Evolutionary conservation across 1,140 invertebrate species (phyloP).

Genomic region (Drosophila triauraria): DNA sequence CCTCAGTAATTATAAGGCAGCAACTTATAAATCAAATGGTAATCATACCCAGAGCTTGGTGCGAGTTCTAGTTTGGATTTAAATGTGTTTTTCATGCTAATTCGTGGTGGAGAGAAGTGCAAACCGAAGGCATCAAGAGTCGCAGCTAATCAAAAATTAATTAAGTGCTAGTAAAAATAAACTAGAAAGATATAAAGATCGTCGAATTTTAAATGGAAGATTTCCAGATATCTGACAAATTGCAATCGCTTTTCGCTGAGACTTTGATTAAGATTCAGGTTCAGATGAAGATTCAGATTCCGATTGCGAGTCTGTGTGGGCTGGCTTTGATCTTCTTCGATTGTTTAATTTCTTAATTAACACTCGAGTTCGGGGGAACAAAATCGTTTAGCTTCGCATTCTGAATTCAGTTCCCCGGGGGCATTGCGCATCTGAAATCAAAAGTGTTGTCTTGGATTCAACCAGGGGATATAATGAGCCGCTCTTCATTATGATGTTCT

Average conservation of each 20-base stretch:
- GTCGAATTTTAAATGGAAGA: conserved; percentile 11
- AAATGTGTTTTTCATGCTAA: conserved; percentile 45
- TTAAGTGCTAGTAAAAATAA: conserved; percentile 33
- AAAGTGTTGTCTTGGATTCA: conserved; percentile 64
- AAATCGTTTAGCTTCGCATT: conserved; percentile 38
- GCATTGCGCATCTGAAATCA: conserved; percentile 71
- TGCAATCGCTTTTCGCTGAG: conserved; percentile 36
- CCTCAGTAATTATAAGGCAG: conserved; percentile 32
- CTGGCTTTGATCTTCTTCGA: conserved; percentile 54
- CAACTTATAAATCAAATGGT: conserved; percentile 39
- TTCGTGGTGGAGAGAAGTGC: conserved; percentile 35
- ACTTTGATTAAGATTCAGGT: conserved; percentile 25
- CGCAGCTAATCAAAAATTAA: conserved; percentile 51
- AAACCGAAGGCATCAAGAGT: conserved; percentile 54
- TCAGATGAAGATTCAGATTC: conserved; percentile 9
- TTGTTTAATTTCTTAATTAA: conserved; percentile 81
- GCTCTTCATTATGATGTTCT: conserved; percentile 36
- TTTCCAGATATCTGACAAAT: conserved; percentile 41
- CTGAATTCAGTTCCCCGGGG: conserved; percentile 7
- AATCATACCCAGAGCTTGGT: conserved; percentile 3
- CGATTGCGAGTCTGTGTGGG: conserved; percentile 44
- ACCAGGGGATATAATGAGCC: conserved; percentile 46
- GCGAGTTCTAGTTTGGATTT: conserved; percentile 34
- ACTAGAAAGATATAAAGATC: conserved; percentile 34
- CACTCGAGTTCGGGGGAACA: conserved; percentile 45